Conservation (phyloP, 2,888 invertebrate genomes). For the Noctua fimbriata region DNA sequence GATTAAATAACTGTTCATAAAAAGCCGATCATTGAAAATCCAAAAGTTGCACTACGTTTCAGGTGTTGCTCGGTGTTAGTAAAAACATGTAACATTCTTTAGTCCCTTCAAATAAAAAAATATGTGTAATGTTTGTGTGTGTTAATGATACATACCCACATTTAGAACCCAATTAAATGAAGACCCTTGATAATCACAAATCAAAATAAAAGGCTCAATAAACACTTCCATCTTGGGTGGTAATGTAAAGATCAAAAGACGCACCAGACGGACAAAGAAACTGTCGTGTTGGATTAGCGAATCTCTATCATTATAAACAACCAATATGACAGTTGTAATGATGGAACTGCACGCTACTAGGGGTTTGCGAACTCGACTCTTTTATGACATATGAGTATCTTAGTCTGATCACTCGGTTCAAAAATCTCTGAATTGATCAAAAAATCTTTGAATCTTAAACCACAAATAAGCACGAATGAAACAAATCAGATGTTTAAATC, state of each 20-base stretch:
- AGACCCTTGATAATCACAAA: conserved; percentile 28
- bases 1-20: not conserved
- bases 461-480: not conserved
- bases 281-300: conserved; percentile 57
- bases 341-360: conserved; percentile 58
- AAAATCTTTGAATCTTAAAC: not conserved
- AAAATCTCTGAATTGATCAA: not conserved
- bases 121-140: too few relatives aligned
- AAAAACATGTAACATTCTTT: not conserved
- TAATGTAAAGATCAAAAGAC: conserved; percentile 69
- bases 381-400: not conserved
- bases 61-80: not conserved
- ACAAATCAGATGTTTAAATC: not conserved
- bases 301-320: conserved; percentile 72
- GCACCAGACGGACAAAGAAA: conserved; percentile 52
- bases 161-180: conserved; percentile 26
- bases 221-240: conserved; percentile 71
- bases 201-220: conserved; percentile 37
- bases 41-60: not conserved
- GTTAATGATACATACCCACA: not conserved
- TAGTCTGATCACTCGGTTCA: not conserved
- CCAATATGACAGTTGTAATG: conserved; percentile 70
- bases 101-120: too few relatives aligned
- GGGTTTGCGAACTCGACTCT: conserved; percentile 55
- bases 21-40: not conserved